phyloP scores from a whole-genome alignment of 2,888 invertebrate genomes.

The Carabus problematicus region DNA sequence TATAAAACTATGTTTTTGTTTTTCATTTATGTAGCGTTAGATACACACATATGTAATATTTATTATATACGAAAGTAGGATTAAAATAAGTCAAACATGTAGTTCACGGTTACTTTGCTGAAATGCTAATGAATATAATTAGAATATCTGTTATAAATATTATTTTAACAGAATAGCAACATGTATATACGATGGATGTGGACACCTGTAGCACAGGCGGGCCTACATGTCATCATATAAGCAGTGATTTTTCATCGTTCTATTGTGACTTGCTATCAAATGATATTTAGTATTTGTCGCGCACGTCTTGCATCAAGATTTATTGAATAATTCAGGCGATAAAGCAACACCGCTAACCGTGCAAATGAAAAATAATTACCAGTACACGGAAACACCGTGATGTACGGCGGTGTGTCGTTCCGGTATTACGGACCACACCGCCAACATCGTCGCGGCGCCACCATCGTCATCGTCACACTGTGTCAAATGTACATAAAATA shows the following conservation, averaged over 20 bases:
- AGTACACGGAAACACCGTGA: slow-evolving; percentile 7
- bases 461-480: too few relatives aligned
- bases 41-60: too few relatives aligned
- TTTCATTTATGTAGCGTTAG: too few relatives aligned
- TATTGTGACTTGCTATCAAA: slow-evolving; percentile 4
- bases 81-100: too few relatives aligned
- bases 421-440: slow-evolving; percentile 1
- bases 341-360: slow-evolving; percentile 2
- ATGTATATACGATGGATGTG: neutral
- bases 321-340: slow-evolving; percentile 20
- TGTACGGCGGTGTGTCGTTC: slow-evolving; percentile 11
- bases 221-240: neutral
- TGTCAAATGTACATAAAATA: too few relatives aligned
- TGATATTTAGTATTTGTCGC: slow-evolving; percentile 20
- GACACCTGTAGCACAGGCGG: slow-evolving; percentile 11
- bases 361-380: slow-evolving; percentile 20
- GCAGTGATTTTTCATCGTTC: slow-evolving; percentile 9
- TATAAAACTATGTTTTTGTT: too few relatives aligned
- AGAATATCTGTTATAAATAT: too few relatives aligned
- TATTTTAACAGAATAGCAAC: too few relatives aligned
- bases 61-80: too few relatives aligned
- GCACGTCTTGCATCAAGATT: slow-evolving; percentile 16
- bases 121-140: too few relatives aligned
- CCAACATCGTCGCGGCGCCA: too few relatives aligned
- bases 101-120: too few relatives aligned